phyloP scores from a whole-genome alignment of 2,888 invertebrate genomes.

The Philhelius pedissequus region DNA sequence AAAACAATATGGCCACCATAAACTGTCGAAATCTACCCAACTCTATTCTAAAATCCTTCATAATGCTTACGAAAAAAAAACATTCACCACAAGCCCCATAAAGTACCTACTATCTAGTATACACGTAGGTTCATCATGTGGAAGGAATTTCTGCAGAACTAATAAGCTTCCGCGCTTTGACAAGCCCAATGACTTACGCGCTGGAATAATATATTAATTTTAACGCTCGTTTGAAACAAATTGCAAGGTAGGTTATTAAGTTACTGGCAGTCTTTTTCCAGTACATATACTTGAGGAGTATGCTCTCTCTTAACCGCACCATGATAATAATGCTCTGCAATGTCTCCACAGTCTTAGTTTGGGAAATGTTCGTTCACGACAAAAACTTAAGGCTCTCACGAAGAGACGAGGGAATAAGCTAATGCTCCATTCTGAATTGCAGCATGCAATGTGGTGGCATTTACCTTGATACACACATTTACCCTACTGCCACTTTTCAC shows the following conservation, averaged over 20 bases:
- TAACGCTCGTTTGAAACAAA: not conserved
- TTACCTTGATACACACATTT: not conserved
- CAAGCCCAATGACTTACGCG: not conserved
- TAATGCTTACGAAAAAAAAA: too few relatives aligned
- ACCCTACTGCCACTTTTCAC: not conserved
- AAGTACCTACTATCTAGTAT: too few relatives aligned
- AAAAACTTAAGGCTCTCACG: not conserved
- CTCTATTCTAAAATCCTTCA: too few relatives aligned
- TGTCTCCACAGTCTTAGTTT: not conserved
- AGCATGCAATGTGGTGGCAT: not conserved
- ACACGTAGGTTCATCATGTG: too few relatives aligned
- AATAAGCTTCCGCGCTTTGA: not conserved
- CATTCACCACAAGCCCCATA: too few relatives aligned
- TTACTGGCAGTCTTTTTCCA: slow-evolving; percentile 8
- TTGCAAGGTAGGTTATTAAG: not conserved
- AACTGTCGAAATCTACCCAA: too few relatives aligned
- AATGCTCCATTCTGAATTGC: not conserved
- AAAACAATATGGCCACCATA: too few relatives aligned
- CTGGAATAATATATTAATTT: not conserved
- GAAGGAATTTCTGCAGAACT: not conserved
- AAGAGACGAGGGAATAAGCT: not conserved
- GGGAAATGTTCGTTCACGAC: not conserved
- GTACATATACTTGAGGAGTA: not conserved
- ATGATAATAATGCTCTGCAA: not conserved
- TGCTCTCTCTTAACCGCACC: not conserved